Conservation (phyloP, 2,797 vertebrate genomes). For the Sphenopsis melanotis region DNA sequence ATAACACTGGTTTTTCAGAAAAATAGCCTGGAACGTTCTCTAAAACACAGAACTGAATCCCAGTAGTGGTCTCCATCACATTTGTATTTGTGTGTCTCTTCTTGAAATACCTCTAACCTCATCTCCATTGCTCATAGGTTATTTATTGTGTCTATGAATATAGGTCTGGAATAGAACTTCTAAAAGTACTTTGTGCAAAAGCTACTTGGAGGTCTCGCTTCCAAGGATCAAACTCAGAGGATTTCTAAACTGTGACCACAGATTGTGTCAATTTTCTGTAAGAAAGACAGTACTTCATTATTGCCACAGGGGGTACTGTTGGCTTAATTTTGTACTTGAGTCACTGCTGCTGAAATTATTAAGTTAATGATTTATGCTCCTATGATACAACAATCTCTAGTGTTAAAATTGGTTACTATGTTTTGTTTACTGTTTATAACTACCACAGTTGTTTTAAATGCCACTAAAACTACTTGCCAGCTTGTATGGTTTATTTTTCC, state of each 20-base stretch:
- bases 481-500: conserved; percentile 71
- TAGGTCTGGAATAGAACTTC: not conserved
- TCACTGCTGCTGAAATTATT: conserved; percentile 75
- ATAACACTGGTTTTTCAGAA: not conserved
- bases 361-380: conserved; percentile 77
- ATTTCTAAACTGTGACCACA: conserved; percentile 26
- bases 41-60: not conserved
- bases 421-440: conserved; percentile 83
- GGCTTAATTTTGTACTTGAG: conserved; percentile 75
- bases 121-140: not conserved
- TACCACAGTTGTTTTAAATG: conserved; percentile 70
- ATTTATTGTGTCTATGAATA: not conserved
- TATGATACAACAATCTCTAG: conserved; percentile 69
- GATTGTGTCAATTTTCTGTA: conserved; percentile 17
- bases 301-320: conserved; percentile 81
- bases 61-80: not conserved
- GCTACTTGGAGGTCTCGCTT: not conserved
- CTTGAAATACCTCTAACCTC: not conserved
- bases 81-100: not conserved
- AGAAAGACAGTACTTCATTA: conserved; percentile 71
- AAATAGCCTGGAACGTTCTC: not conserved
- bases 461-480: conserved; percentile 63
- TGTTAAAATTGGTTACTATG: conserved; percentile 75
- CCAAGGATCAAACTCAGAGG: not conserved
- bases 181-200: not conserved